Base-by-base conservation (phyloP, 2,797 vertebrate species). In the Notolabrus celidotus region DNA sequence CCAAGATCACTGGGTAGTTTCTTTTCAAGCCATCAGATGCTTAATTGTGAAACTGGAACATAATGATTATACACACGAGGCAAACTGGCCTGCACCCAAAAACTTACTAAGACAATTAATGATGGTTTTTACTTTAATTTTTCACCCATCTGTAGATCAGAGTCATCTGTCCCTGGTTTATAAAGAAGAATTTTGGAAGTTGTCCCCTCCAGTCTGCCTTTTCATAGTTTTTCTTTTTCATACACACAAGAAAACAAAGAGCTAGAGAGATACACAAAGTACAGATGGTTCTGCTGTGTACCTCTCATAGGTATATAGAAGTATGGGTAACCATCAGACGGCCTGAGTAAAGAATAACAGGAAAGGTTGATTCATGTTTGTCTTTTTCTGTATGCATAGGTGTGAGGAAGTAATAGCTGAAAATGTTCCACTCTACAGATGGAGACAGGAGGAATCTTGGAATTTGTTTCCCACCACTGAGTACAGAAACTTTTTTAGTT, bases 401-500 rank as follows among this genome's bases (percentile, higher is more conserved):
- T 74, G 58, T 36, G 49, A 51, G 43, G 10, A 54, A 49, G 65
- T 34, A 6, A 17, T 63, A 58, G 74, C 65, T 54, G 47, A 76
- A 46, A 51, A 59, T 45, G 12, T 36, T 36, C 34, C 3, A 31
- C 22, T 66, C 50, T 20, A 64, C 38, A 52, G 61, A 74, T 29
- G 62, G 27, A 70, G 55, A 52, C 20, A 50, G 66, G 65, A 70
- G 34, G 68, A 75, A 68, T 50, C 42, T 53, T 73, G 31, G n/a
- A 56, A 62, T 53, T 34, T 52, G 23, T 72, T 69, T 77, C 54
- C 46, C 61, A 59, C 54, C 49, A 11, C 25, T 50, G 64, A 72
- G 46, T 10, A 62, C 42, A 54, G 27, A 77, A 81, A 70, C 47
- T 70, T 67, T n/a, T 80, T 69, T 52, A 54, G 55, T 42, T 66